A percentile compares a stretch with the other conserved stretches of the same genome.
Conservation (phyloP, 2,113 vertebrate genomes). For the Coreoperca whiteheadi region DNA sequence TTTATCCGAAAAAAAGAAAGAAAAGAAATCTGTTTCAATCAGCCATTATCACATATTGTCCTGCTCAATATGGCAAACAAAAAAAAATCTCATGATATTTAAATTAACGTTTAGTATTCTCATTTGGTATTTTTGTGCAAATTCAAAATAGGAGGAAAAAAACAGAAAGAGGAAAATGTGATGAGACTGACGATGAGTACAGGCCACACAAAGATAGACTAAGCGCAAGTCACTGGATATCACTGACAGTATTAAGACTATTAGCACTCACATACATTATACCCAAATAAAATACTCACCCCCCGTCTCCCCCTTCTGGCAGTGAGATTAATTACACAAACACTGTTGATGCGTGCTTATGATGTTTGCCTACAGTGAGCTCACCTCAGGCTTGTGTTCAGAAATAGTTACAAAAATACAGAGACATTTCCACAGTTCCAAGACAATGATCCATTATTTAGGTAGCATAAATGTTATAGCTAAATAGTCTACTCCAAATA, state of each 20-base stretch:
- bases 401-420: too few species aligned
- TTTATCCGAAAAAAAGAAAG: not conserved
- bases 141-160: constrained; percentile 9
- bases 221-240: constrained; percentile 15
- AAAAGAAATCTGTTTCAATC: constrained; percentile 13
- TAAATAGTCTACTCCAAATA: too few species aligned
- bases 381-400: too few species aligned
- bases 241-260: constrained; percentile 14
- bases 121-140: constrained; percentile 22
- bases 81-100: not conserved
- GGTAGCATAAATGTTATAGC: too few species aligned
- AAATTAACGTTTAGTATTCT: not conserved
- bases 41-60: constrained; percentile 12
- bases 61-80: not conserved
- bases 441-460: too few species aligned
- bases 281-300: constrained; percentile 22
- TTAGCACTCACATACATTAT: not conserved
- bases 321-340: too few species aligned
- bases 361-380: too few species aligned
- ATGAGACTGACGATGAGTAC: not conserved
- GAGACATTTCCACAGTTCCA: too few species aligned
- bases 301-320: too few species aligned
- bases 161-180: not conserved
- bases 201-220: not conserved
- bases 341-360: too few species aligned